Evolutionary conservation across 2,113 vertebrate species (phyloP).

Genomic region (Antechinus stuartii): DNA sequence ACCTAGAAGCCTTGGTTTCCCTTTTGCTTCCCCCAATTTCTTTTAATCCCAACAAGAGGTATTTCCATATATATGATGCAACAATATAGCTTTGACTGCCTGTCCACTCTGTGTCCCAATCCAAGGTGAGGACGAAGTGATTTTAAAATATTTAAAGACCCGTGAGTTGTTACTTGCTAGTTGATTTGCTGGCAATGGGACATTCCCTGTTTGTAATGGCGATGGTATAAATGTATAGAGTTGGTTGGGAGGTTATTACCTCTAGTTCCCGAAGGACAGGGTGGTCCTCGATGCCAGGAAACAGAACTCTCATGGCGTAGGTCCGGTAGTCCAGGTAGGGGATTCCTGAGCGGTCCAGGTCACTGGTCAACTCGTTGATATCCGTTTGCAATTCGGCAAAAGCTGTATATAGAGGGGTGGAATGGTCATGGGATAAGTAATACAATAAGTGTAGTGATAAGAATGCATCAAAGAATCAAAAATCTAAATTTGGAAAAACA

Average conservation of each 20-base stretch:
- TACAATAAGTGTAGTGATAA: background rate
- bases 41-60: background rate
- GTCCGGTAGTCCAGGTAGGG: conserved; percentile 98
- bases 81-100: background rate
- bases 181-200: background rate
- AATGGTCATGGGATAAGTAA: background rate
- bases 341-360: conserved; percentile 96
- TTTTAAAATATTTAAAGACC: background rate
- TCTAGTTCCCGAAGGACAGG: conserved; percentile 97
- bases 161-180: background rate
- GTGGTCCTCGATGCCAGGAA: conserved; percentile 98
- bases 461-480: background rate
- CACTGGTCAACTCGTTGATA: conserved; percentile 98
- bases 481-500: background rate
- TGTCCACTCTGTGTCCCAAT: background rate
- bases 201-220: background rate
- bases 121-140: background rate
- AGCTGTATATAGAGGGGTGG: conserved; percentile 81
- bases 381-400: conserved; percentile 99
- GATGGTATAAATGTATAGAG: background rate
- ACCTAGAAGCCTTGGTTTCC: too few species aligned
- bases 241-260: conserved; percentile 81
- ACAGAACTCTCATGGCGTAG: conserved; percentile 98
- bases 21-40: background rate
- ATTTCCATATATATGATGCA: background rate